Evolutionary conservation across 2,888 invertebrate genomes (phyloP).

Genomic region (Brachypalpus laphriformis): DNA sequence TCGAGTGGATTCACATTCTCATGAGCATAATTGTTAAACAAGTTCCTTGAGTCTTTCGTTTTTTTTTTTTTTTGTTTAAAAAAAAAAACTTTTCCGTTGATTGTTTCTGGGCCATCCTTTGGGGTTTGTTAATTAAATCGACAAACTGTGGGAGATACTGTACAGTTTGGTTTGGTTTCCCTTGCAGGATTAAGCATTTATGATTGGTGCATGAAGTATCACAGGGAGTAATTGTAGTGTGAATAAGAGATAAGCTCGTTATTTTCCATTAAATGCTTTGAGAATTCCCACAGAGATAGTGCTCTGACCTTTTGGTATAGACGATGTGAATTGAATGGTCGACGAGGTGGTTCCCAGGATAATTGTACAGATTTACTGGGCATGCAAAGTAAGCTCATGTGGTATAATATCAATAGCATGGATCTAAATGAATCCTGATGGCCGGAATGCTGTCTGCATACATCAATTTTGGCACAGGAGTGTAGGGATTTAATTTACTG

Average conservation of each 20-base stretch:
- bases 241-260: conserved; percentile 40
- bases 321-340: neutral
- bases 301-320: conserved; percentile 14
- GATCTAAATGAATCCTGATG: conserved; percentile 8
- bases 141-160: neutral
- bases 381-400: conserved; percentile 1
- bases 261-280: conserved; percentile 12
- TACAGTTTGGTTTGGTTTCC: neutral
- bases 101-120: conserved; percentile 33
- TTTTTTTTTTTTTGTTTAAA: neutral
- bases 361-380: conserved; percentile 11
- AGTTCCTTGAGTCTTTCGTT: conserved; percentile 1
- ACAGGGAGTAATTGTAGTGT: conserved; percentile 25
- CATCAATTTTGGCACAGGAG: neutral
- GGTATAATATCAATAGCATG: conserved; percentile 47
- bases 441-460: conserved; percentile 32
- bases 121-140: conserved; percentile 37
- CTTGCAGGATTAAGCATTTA: conserved; percentile 29
- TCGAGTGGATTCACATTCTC: conserved; percentile 37
- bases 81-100: neutral
- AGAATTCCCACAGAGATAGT: neutral
- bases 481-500: conserved; percentile 21
- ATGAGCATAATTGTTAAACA: conserved; percentile 40
- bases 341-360: neutral
- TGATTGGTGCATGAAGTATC: conserved; percentile 26